Conservation (phyloP, 2,113 vertebrate genomes). For the Accipiter virgatus region DNA sequence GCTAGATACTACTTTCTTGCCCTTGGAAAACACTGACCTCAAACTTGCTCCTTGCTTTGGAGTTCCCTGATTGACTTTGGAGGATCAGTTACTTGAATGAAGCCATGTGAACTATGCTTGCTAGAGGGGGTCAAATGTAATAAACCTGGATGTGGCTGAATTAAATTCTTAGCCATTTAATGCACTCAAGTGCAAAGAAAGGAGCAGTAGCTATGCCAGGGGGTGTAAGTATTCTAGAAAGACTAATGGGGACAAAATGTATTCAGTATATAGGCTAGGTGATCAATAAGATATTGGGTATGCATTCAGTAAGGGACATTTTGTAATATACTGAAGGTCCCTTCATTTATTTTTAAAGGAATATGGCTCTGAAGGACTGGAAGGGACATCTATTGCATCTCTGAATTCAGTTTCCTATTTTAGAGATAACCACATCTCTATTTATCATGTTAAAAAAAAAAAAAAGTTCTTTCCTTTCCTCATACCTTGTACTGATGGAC, state of each 20-base stretch:
- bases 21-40: constrained; percentile 21
- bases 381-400: not conserved
- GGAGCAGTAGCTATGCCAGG: not conserved
- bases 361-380: not conserved
- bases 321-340: not conserved
- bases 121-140: not conserved
- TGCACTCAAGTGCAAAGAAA: not conserved
- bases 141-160: not conserved
- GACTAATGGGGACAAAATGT: not conserved
- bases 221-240: not conserved
- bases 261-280: not conserved
- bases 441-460: not conserved
- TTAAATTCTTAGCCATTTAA: not conserved
- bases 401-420: not conserved
- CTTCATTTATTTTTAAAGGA: not conserved
- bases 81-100: not conserved
- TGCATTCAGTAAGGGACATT: not conserved
- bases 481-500: not conserved
- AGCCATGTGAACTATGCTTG: not conserved
- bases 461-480: not conserved
- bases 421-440: not conserved
- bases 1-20: not conserved
- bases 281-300: not conserved
- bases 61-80: not conserved
- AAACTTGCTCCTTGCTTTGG: not conserved